Conservation (phyloP, 2,888 invertebrate species). For the Panzeria rudis region DNA sequence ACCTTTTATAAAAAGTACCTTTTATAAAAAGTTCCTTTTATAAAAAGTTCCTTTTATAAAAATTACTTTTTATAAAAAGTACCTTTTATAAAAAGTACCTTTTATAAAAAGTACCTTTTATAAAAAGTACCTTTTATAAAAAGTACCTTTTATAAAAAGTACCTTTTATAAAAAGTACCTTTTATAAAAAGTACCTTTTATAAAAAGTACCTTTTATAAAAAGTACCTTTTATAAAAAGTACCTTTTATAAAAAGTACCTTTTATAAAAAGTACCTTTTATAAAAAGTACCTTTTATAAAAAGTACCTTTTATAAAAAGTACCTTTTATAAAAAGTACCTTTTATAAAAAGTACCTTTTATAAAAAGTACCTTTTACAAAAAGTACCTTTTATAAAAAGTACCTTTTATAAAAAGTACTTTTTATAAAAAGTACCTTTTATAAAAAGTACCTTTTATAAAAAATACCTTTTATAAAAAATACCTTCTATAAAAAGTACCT, state of each 20-base stretch:
- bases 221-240: neutral
- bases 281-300: neutral
- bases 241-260: neutral
- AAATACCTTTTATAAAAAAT: neutral
- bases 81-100: neutral
- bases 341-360: neutral
- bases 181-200: neutral
- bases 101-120: neutral
- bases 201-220: neutral
- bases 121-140: neutral
- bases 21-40: too few species aligned
- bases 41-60: too few species aligned
- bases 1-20: neutral
- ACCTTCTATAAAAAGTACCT: neutral
- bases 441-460: neutral
- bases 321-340: neutral
- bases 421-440: neutral
- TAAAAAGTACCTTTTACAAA: neutral
- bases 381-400: neutral
- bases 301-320: neutral
- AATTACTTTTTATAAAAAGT: neutral
- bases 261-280: neutral
- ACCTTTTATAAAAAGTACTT: neutral
- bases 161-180: too few species aligned
- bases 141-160: neutral